A percentile compares a stretch with the other conserved stretches of the same genome.
These are phyloP conservation scores for Drosophila ficusphila DNA, from an alignment of 1,140 invertebrate species.

Conservation along the genomic window DNA sequence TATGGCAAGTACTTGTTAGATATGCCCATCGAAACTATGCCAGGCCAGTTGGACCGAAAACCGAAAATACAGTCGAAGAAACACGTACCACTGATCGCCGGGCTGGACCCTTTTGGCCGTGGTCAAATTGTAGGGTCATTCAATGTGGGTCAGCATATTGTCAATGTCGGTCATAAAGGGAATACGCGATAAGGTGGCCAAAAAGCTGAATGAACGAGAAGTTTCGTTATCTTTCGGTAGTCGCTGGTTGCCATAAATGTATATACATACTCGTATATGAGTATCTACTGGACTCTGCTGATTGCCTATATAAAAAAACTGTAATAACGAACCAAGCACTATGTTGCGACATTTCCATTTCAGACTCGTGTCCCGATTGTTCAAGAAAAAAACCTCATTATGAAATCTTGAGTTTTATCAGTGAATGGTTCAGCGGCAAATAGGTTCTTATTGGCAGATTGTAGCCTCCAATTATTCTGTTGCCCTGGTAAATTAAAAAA, in stretches of 20 bases:
- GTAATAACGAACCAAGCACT: constrained; percentile 14
- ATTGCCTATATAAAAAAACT: constrained; percentile 3
- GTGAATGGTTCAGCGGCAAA: constrained; percentile 14
- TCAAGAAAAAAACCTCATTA: constrained; percentile 49
- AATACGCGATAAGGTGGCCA: constrained; percentile 30
- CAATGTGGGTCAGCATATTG: constrained; percentile 45
- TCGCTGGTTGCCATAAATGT: constrained; percentile 20
- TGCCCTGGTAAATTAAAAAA: neutral
- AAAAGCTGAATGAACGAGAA: constrained; percentile 40
- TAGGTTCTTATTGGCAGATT: constrained; percentile 14
- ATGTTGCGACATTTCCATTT: constrained; percentile 23
- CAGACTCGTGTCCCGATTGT: constrained; percentile 11
- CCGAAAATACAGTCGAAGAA: constrained; percentile 9
- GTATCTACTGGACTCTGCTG: constrained; percentile 10
- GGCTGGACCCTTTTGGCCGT: neutral
- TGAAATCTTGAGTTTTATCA: constrained; percentile 59
- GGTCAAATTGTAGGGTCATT: constrained; percentile 17
- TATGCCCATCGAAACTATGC: constrained; percentile 17
- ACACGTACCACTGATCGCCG: constrained; percentile 22
- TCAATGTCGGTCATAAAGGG: constrained; percentile 35
- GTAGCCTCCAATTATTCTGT: neutral
- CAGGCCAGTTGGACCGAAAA: constrained; percentile 4
- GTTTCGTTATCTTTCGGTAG: constrained; percentile 26
- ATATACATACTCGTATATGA: neutral
- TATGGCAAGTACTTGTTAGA: constrained; percentile 23